Percentiles rank a stretch among this genome's conserved stretches.
Conservation (phyloP, 37 sponge, comb jelly and placozoan genomes). For the Aplysina aerophoba region DNA sequence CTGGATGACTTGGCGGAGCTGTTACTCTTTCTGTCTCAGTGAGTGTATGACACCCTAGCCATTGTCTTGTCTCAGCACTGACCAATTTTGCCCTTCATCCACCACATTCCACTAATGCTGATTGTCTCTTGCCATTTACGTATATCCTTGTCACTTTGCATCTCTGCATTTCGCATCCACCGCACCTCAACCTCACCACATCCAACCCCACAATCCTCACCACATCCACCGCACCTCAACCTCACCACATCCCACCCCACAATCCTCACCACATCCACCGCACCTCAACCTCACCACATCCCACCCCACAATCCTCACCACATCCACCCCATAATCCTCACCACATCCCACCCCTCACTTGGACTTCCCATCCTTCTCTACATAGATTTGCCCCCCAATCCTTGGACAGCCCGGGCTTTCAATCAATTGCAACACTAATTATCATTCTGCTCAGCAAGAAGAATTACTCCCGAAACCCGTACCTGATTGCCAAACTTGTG, state of each 20-base stretch:
- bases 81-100: too few species aligned
- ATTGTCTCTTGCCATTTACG: too few species aligned
- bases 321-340: too few species aligned
- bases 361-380: neutral
- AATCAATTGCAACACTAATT: constrained; percentile 47
- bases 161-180: neutral
- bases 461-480: constrained; percentile 81
- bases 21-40: constrained; percentile 65
- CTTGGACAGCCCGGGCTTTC: constrained; percentile 59
- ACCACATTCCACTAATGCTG: too few species aligned
- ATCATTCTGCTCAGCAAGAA: constrained; percentile 61
- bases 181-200: neutral
- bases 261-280: too few species aligned
- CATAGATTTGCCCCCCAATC: constrained; percentile 47
- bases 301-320: too few species aligned
- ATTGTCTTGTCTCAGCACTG: too few species aligned
- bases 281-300: too few species aligned
- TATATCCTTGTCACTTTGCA: too few species aligned
- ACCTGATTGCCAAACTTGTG: constrained; percentile 83
- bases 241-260: neutral
- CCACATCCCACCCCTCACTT: too few species aligned
- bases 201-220: neutral
- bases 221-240: neutral
- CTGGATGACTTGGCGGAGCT: constrained; percentile 89
- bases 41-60: neutral